Evolutionary conservation across 2,797 vertebrate species (phyloP).

Genomic region (Chromis chromis): DNA sequence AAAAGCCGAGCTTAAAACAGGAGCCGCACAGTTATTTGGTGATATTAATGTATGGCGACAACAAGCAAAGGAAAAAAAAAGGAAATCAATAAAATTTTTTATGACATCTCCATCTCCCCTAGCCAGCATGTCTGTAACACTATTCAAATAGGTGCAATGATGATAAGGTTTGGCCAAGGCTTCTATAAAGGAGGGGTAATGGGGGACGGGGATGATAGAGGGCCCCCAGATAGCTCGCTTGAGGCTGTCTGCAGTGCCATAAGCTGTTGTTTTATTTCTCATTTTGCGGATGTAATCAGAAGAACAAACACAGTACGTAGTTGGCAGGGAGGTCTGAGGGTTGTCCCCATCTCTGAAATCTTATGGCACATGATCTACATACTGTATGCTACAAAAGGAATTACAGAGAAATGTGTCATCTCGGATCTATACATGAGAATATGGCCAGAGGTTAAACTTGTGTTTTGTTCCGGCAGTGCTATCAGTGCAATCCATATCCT

Average conservation of each 20-base stretch:
- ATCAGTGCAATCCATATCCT: not conserved
- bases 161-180: conserved; percentile 70
- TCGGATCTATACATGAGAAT: conserved; percentile 27
- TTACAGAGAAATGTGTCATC: conserved; percentile 46
- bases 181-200: conserved; percentile 41
- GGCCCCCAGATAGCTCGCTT: conserved; percentile 69
- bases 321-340: conserved; percentile 62
- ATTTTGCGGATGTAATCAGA: conserved; percentile 74
- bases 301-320: conserved; percentile 67
- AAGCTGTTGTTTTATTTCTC: conserved; percentile 76
- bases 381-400: conserved; percentile 31
- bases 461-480: not conserved
- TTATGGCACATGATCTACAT: conserved; percentile 47
- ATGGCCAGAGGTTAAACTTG: conserved; percentile 44
- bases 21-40: conserved; percentile 62
- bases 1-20: conserved; percentile 63
- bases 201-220: conserved; percentile 59
- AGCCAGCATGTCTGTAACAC: conserved; percentile 60
- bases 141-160: conserved; percentile 72
- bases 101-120: conserved; percentile 64
- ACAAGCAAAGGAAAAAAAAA: conserved; percentile 46
- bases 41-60: conserved; percentile 76
- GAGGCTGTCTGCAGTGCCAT: conserved; percentile 67
- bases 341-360: conserved; percentile 55
- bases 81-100: conserved; percentile 70